Base-by-base conservation (phyloP, 92 coral and sea anemone species). In the Umimayanthus chanpuru region DNA sequence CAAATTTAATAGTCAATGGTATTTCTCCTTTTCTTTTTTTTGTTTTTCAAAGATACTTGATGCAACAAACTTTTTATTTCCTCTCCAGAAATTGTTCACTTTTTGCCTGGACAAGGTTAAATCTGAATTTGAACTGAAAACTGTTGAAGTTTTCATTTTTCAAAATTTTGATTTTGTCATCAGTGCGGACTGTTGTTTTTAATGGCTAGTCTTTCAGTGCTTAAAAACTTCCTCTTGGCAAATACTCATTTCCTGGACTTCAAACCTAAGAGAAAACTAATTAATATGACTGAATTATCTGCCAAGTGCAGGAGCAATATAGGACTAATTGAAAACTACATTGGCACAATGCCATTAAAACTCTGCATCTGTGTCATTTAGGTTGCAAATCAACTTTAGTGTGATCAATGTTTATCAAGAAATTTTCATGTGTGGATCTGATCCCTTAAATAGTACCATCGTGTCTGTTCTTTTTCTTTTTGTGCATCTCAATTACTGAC, bases 161-260 rank as follows among this genome's bases (percentile, higher is more conserved):
- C 25, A 0, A 61, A 61, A 47, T 47, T 47, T 47, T 47, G n/a
- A 61, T 61, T 5, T 61, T 61, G 68, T 61, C 7, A 2, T 61
- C 8, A 20, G 23, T 61, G 15, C 26, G 4, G 25, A 4, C 1
- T 20, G 26, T 0, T 61, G 9, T 23, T 61, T 23, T 76, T 16
- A 20, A 18, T 16, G 9, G 23, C 78, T 14, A 76, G 56, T 75
- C 2, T 16, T 20, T 38, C 4, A 12, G 25, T 23, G 32, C 43
- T 20, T 39, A 40, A 36, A 76, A 36, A n/a, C 32, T 74, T 74
- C 44, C 44, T 43, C 36, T 56, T 38, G 50, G 47, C 74, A 81
- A 81, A 81, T 81, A 81, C 21, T 61, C 53, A 39, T 40, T 81
- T 81, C 85, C 85, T 81, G 74, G 21, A n/a, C 12, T 7, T 9